A percentile compares a stretch with the other conserved stretches of the same genome.
phyloP scores from a whole-genome alignment of 53 echinoderm and acorn worm genomes.

The Holothuria scabra region DNA sequence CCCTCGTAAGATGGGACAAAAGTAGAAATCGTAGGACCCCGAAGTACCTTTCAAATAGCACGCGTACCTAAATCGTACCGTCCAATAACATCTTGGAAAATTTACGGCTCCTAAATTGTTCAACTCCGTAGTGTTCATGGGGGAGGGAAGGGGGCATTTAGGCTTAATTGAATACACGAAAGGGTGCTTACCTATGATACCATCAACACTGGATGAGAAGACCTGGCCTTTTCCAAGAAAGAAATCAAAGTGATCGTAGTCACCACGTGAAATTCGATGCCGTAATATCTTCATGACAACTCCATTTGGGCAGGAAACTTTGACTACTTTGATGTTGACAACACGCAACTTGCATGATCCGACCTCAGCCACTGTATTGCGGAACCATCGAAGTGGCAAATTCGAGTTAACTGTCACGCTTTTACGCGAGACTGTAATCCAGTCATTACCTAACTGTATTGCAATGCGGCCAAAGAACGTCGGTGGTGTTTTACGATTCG shows the following conservation, averaged over 20 bases:
- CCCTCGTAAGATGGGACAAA: no score
- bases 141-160: no score
- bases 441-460: conserved; percentile 7
- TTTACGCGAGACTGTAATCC: conserved; percentile 13
- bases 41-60: no score
- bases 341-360: neutral
- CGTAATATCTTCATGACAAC: conserved; percentile 10
- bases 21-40: no score
- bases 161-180: no score
- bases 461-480: conserved; percentile 1
- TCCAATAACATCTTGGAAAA: no score
- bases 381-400: neutral
- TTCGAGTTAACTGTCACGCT: neutral
- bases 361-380: neutral
- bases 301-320: neutral
- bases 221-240: conserved; percentile 54
- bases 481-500: neutral
- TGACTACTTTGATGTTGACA: neutral
- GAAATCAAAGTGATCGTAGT: conserved; percentile 63
- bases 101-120: no score
- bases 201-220: conserved; percentile 56
- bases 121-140: no score
- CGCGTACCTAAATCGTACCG: no score
- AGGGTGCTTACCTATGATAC: conserved; percentile 52
- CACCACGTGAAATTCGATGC: neutral